Base-by-base conservation (phyloP, 2,888 invertebrate genomes). In the Calephelis perditalis region DNA sequence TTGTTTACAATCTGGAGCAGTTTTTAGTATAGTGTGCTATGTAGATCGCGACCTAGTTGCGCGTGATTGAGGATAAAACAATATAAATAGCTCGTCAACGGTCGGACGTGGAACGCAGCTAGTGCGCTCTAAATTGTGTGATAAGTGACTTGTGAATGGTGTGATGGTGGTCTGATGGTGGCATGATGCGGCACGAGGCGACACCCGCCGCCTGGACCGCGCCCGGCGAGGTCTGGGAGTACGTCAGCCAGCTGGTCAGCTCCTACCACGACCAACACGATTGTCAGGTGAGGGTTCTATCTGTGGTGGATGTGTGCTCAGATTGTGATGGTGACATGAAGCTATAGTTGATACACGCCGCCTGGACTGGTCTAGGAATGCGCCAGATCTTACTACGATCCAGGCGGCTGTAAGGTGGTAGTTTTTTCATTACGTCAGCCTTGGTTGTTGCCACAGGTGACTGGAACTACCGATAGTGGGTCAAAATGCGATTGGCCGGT, bases 141-240 rank as follows among this genome's bases (percentile, higher is more conserved):
- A 66, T 63, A 62, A 64, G 73, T 75, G 75, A 72, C 52, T 52
- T 36, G 59, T 37, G 78, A 76, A 61, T 60, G 57, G 58, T 63
- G 61, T 43, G 58, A 47, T 36, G 58, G 65, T 63, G 75, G 74
- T 74, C 89, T 82, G 76, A 82, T 84, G 86, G 67, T 76, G 91
- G 86, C 82, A 91, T 84, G 91, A 91, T 85, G 90, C 86, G 83
- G 82, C 91, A 86, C 82, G 84, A 78, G 69, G 86, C 85, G 65
- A 84, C 85, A 69, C 78, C 82, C 67, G 84, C 85, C 70, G 81
- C 86, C 71, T 91, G 82, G 91, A 87, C 82, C 70, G 92, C 80
- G 76, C 92, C 92, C 70, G 92, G 92, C 70, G 92, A 92, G 72
- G 92, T 93, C 70, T 94, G 93, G 93, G 93, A 94, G 83, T 93